A percentile compares a stretch with the other conserved stretches of the same genome.
These are phyloP conservation scores for Sebastes diaconus DNA, from an alignment of 2,797 vertebrate species.

Conservation along the genomic window DNA sequence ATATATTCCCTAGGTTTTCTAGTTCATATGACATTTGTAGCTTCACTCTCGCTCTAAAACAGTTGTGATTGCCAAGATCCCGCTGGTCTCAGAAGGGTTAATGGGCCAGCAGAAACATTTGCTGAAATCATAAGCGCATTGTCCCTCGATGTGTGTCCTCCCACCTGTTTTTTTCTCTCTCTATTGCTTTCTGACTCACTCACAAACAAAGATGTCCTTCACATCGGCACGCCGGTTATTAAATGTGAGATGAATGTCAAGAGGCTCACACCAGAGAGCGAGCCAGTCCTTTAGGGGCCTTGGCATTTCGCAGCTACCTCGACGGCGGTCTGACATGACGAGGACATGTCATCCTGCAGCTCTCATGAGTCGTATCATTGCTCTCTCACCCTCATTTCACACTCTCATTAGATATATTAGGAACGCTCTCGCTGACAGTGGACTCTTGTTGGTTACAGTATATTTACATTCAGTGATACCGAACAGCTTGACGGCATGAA, in stretches of 20 bases:
- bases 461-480: slow-evolving; percentile 28
- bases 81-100: background rate
- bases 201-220: slow-evolving; percentile 59
- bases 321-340: slow-evolving; percentile 52
- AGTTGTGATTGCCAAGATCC: too few relatives aligned
- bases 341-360: slow-evolving; percentile 56
- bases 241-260: slow-evolving; percentile 61
- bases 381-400: slow-evolving; percentile 27
- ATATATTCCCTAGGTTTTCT: too few relatives aligned
- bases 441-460: slow-evolving; percentile 26
- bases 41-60: too few relatives aligned
- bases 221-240: slow-evolving; percentile 43
- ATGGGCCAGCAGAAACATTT: slow-evolving; percentile 17
- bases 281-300: slow-evolving; percentile 49
- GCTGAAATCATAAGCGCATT: slow-evolving; percentile 30
- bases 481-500: background rate
- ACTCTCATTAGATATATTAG: slow-evolving; percentile 28
- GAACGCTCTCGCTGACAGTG: background rate
- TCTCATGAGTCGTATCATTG: slow-evolving; percentile 33
- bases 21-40: too few relatives aligned
- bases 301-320: slow-evolving; percentile 62
- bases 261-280: slow-evolving; percentile 27
- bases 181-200: slow-evolving; percentile 11
- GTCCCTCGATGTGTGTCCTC: slow-evolving; percentile 22
- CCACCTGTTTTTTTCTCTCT: slow-evolving; percentile 6